Conservation (phyloP, 2,113 vertebrate species). For the Talpa occidentalis region DNA sequence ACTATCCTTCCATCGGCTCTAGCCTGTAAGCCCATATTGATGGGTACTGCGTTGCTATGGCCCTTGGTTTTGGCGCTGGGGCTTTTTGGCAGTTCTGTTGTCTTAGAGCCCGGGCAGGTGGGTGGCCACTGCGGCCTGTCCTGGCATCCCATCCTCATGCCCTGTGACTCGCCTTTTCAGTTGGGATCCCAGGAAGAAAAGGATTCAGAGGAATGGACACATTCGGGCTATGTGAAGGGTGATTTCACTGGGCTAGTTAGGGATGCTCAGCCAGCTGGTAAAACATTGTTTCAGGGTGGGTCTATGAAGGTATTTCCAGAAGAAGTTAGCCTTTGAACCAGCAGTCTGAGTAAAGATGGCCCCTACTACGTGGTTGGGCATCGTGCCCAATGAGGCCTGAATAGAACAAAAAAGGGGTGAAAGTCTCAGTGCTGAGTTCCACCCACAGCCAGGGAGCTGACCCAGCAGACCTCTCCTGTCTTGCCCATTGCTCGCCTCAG, state of each 20-base stretch:
- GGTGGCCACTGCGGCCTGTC: no score
- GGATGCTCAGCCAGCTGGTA: neutral
- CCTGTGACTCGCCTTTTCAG: no score
- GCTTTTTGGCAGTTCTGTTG: no score
- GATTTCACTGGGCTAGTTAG: neutral
- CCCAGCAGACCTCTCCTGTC: no score
- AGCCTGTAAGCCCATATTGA: no score
- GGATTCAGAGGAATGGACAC: neutral
- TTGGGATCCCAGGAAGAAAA: neutral
- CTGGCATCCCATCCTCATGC: no score
- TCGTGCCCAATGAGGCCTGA: neutral
- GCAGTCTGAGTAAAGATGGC: neutral
- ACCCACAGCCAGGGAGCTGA: no score
- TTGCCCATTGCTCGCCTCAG: no score
- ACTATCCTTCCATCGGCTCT: no score
- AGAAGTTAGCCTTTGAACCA: neutral
- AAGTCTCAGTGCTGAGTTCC: neutral
- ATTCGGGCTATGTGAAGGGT: neutral
- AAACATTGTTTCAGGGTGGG: neutral
- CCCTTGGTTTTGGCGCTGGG: no score
- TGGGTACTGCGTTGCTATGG: no score
- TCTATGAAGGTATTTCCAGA: neutral
- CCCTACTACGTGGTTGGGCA: neutral
- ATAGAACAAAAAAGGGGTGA: neutral
- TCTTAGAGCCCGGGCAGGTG: no score